A percentile compares a stretch with the other conserved stretches of the same genome.
Evolutionary conservation across 2,797 vertebrate species (phyloP).

Genomic region (Acanthopagrus latus): DNA sequence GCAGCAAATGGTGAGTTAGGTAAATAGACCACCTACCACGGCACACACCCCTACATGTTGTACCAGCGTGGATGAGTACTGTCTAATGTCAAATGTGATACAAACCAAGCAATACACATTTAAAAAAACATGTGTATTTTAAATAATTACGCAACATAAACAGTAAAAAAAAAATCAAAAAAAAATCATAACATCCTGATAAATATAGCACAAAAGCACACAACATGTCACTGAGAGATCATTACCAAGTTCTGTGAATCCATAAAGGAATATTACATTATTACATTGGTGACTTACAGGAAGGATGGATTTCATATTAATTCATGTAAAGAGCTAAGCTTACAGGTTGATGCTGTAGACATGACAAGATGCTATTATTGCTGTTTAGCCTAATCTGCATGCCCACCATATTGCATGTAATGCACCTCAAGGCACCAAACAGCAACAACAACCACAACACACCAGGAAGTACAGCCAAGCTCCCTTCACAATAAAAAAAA

Average conservation of each 20-base stretch:
- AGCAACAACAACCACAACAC: neutral
- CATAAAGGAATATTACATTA: neutral
- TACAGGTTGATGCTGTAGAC: neutral
- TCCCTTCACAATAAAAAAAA: constrained; percentile 61
- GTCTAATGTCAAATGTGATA: neutral
- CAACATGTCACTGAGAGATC: neutral
- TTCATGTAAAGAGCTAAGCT: neutral
- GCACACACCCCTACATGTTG: neutral
- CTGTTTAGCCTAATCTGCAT: constrained; percentile 15
- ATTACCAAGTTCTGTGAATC: neutral
- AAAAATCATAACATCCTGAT: neutral
- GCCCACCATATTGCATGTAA: constrained; percentile 9
- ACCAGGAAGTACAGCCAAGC: neutral
- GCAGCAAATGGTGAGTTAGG: neutral
- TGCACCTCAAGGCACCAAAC: neutral
- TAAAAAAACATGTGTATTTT: neutral
- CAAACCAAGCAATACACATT: neutral
- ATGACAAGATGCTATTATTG: neutral
- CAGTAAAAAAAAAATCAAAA: too few species aligned
- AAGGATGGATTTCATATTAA: neutral
- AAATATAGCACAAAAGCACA: neutral
- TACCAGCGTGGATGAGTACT: neutral
- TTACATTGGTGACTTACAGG: neutral
- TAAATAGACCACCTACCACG: constrained; percentile 1
- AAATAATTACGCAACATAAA: neutral